Evolutionary conservation across 2,113 vertebrate genomes (phyloP).

Genomic region (Seriola quinqueradiata): DNA sequence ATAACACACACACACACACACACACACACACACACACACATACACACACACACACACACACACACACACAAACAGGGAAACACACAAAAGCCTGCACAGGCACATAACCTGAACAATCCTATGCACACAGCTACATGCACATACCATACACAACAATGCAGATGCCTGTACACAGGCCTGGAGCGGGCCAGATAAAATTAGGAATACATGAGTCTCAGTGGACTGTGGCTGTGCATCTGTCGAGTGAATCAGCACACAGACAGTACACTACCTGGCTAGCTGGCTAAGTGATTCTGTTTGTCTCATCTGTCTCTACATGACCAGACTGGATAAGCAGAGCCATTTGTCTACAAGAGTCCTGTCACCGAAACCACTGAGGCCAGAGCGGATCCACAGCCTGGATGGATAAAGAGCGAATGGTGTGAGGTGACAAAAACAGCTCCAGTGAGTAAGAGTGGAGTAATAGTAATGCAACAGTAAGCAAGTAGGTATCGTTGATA

Average conservation of each 20-base stretch:
- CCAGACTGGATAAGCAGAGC: slow-evolving; percentile 62
- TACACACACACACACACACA: slow-evolving; percentile 34
- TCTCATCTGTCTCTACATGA: slow-evolving; percentile 72
- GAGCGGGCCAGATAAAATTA: slow-evolving; percentile 52
- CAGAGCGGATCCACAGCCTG: slow-evolving; percentile 41
- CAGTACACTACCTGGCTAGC: slow-evolving; percentile 59
- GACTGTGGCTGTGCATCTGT: slow-evolving; percentile 69
- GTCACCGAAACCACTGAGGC: slow-evolving; percentile 42
- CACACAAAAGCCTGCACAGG: slow-evolving; percentile 11
- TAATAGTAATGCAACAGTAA: slow-evolving; percentile 6
- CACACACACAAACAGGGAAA: slow-evolving; percentile 5
- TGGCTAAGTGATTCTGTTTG: slow-evolving; percentile 69
- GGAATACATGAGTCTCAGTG: slow-evolving; percentile 58
- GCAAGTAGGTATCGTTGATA: not conserved
- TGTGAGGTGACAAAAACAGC: slow-evolving; percentile 37
- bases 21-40: slow-evolving; percentile 7
- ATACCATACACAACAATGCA: slow-evolving; percentile 13
- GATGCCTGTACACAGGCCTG: slow-evolving; percentile 29
- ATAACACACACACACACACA: slow-evolving; percentile 46
- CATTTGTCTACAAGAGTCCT: slow-evolving; percentile 65
- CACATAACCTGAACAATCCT: slow-evolving; percentile 8
- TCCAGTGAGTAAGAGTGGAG: slow-evolving; percentile 14
- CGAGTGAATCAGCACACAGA: slow-evolving; percentile 64
- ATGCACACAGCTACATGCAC: slow-evolving; percentile 11
- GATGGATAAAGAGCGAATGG: slow-evolving; percentile 50